phyloP scores from a whole-genome alignment of 2,888 invertebrate genomes.

The Zygaena filipendulae region DNA sequence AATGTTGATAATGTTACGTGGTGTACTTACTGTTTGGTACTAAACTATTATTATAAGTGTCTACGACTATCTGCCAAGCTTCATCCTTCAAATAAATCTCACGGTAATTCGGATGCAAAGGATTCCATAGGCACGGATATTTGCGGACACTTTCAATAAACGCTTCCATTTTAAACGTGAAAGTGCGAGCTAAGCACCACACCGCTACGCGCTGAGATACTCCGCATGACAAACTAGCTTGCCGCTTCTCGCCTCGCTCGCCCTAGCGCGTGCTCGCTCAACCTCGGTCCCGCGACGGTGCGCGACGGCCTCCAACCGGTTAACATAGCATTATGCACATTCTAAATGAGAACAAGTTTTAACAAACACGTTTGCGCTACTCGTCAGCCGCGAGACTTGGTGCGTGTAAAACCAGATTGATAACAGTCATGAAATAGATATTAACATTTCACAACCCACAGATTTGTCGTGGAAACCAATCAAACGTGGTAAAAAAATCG shows the following conservation, averaged over 20 bases:
- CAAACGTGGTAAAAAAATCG: too few species aligned
- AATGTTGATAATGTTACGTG: too few species aligned
- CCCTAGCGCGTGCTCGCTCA: slow-evolving; percentile 26
- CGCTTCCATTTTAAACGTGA: slow-evolving; percentile 36
- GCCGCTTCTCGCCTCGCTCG: slow-evolving; percentile 20
- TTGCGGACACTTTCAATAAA: slow-evolving; percentile 48
- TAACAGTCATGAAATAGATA: too few species aligned
- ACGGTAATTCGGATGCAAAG: slow-evolving; percentile 46
- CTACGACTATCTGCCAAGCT: slow-evolving; percentile 50
- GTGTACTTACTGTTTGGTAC: slow-evolving; percentile 46
- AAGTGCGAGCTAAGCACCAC: too few species aligned
- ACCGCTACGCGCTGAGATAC: slow-evolving; percentile 2
- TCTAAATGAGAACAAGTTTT: slow-evolving; percentile 23
- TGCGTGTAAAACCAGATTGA: too few species aligned
- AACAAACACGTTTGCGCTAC: neutral
- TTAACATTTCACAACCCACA: too few species aligned
- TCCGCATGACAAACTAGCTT: too few species aligned
- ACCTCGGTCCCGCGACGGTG: slow-evolving; percentile 23
- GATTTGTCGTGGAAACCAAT: too few species aligned
- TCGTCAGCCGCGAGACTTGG: too few species aligned
- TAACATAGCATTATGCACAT: slow-evolving; percentile 27
- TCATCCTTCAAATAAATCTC: slow-evolving; percentile 43
- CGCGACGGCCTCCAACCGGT: slow-evolving; percentile 36
- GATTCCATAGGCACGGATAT: slow-evolving; percentile 54
- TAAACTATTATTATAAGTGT: slow-evolving; percentile 33